Percentiles rank a stretch among this genome's conserved stretches.
phyloP scores from a whole-genome alignment of 2,113 vertebrate genomes.

The Sterrhoptilus dennistouni region DNA sequence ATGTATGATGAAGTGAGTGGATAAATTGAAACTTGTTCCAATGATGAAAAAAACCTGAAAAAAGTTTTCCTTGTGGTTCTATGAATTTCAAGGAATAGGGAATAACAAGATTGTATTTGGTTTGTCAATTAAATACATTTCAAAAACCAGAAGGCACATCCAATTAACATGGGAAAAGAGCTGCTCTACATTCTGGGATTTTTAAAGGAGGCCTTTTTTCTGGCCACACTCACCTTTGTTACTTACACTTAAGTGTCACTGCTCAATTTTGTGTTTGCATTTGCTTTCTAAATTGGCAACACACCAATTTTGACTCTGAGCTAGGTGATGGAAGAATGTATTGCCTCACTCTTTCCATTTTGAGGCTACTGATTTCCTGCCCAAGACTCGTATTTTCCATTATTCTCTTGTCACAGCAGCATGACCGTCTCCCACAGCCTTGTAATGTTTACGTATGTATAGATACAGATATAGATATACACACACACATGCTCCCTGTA shows the following conservation, averaged over 20 bases:
- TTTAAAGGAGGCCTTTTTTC: background rate
- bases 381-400: background rate
- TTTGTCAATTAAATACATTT: background rate
- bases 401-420: background rate
- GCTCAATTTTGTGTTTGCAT: background rate
- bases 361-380: background rate
- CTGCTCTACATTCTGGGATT: background rate
- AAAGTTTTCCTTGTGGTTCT: background rate
- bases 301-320: background rate
- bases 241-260: background rate
- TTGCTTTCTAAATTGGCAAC: background rate
- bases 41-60: background rate
- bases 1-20: background rate
- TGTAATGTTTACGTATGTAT: accelerated
- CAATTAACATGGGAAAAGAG: background rate
- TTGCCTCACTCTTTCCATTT: background rate
- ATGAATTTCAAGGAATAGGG: background rate
- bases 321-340: background rate
- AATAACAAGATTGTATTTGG: background rate
- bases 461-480: background rate
- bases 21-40: background rate
- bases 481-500: background rate
- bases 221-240: background rate
- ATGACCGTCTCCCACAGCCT: background rate
- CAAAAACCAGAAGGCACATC: background rate